Percentiles rank a stretch among this genome's conserved stretches.
Evolutionary conservation across 2,113 vertebrate species (phyloP).

Genomic region (Odocoileus virginianus): DNA sequence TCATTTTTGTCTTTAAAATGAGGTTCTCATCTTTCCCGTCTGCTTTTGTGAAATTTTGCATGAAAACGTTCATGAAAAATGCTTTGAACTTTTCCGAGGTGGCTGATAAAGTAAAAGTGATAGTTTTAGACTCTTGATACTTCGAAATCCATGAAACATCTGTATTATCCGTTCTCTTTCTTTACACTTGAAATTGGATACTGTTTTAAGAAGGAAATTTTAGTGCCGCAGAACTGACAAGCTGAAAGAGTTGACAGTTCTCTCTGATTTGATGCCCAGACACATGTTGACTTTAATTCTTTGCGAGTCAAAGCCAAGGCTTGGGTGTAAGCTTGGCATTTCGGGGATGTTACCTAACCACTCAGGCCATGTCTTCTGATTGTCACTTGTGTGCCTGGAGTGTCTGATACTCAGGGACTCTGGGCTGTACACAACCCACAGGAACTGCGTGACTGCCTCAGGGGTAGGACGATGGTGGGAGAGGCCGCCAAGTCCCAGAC

Average conservation of each 20-base stretch:
- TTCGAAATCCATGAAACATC: slow-evolving; percentile 63
- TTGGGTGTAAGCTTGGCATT: slow-evolving; percentile 41
- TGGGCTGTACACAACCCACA: too few species aligned
- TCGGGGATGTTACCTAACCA: background rate
- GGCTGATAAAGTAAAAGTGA: slow-evolving; percentile 49
- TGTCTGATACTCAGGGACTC: background rate
- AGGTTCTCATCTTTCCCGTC: background rate
- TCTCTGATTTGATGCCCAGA: slow-evolving; percentile 71
- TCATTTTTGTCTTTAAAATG: background rate
- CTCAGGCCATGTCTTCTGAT: background rate
- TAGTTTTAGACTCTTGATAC: slow-evolving; percentile 17
- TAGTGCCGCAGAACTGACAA: slow-evolving; percentile 38
- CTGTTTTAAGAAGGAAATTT: slow-evolving; percentile 59
- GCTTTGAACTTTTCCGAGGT: slow-evolving; percentile 60
- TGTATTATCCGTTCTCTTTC: slow-evolving; percentile 53
- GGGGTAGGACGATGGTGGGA: rapidly evolving
- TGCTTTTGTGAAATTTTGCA: slow-evolving; percentile 1
- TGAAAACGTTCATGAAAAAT: slow-evolving; percentile 5
- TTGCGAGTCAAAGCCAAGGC: background rate
- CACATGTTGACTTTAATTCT: slow-evolving; percentile 53
- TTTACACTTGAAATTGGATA: slow-evolving; percentile 67
- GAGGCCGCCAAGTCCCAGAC: too few species aligned
- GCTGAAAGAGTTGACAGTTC: slow-evolving; percentile 52
- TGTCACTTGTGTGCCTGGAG: background rate
- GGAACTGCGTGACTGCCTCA: background rate